These are phyloP conservation scores for Hemibagrus wyckioides DNA, from an alignment of 2,113 vertebrate genomes.

Conservation along the genomic window DNA sequence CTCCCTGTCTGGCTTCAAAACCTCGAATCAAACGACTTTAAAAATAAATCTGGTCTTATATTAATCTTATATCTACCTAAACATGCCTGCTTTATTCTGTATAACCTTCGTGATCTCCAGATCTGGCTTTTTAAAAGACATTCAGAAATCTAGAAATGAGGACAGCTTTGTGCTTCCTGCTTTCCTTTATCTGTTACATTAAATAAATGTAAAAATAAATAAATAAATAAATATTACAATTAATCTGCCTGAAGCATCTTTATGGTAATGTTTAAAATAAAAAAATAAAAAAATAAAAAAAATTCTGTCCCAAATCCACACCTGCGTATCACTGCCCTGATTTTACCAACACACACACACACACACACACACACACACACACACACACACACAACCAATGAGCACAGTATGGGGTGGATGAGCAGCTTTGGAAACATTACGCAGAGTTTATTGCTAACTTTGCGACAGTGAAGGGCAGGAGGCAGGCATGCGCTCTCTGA, in stretches of 20 bases:
- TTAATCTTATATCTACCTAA: not conserved
- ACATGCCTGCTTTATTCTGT: not conserved
- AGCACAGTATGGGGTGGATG: slow-evolving; percentile 27
- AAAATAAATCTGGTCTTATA: not conserved
- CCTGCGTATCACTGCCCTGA: not conserved
- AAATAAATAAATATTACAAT: too few species aligned
- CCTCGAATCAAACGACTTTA: not conserved
- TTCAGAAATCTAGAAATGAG: not conserved
- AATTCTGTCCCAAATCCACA: slow-evolving; percentile 18
- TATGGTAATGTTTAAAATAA: not conserved
- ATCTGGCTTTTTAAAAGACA: not conserved
- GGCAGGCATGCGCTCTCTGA: slow-evolving; percentile 35
- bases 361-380: slow-evolving; percentile 20
- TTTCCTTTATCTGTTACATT: not conserved
- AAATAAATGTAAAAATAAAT: not conserved
- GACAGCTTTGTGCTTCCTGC: not conserved
- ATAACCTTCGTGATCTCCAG: not conserved
- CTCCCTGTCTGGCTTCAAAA: not conserved
- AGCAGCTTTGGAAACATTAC: slow-evolving; percentile 40
- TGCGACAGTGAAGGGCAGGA: slow-evolving; percentile 42
- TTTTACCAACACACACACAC: slow-evolving; percentile 23
- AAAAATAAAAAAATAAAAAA: not conserved
- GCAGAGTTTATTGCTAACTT: slow-evolving; percentile 48
- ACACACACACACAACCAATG: not conserved
- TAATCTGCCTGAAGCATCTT: not conserved